These are phyloP conservation scores for Agonopterix subpropinquella DNA, from an alignment of 2,888 invertebrate species.

Conservation along the genomic window DNA sequence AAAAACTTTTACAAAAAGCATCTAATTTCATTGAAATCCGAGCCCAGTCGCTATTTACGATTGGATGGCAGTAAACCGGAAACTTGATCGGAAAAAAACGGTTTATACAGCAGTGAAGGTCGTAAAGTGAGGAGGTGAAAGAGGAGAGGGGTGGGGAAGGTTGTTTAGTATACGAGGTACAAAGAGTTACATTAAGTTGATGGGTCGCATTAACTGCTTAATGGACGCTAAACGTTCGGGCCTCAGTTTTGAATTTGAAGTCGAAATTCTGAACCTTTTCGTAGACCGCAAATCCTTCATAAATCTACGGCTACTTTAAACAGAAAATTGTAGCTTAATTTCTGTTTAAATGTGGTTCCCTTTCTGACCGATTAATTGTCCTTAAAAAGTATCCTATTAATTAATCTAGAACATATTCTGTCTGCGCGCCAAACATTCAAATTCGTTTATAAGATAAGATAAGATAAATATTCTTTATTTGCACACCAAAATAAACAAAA, in stretches of 20 bases:
- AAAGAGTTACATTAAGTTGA: constrained; percentile 3
- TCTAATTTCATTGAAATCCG: constrained; percentile 1
- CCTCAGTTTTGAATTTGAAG: not conserved
- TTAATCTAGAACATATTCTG: too few relatives aligned
- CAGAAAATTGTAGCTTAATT: too few relatives aligned
- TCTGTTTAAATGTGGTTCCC: too few relatives aligned
- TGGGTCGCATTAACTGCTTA: not conserved
- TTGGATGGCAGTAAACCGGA: constrained; percentile 4
- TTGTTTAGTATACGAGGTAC: constrained; percentile 7
- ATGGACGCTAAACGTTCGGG: constrained; percentile 1
- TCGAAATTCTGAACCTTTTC: not conserved
- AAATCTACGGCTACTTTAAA: too few relatives aligned
- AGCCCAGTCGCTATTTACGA: constrained; percentile 3
- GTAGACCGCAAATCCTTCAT: too few relatives aligned
- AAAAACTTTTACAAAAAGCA: constrained; percentile 2
- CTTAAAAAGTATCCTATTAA: too few relatives aligned
- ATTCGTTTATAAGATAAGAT: too few relatives aligned
- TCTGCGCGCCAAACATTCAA: too few relatives aligned
- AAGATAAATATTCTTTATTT: too few relatives aligned
- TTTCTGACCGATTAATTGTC: too few relatives aligned
- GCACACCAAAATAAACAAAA: too few relatives aligned
- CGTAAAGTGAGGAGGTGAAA: not conserved
- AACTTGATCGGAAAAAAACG: constrained; percentile 5
- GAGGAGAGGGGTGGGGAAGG: not conserved
- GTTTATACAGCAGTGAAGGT: not conserved